These are phyloP conservation scores for Watsonalla cultraria DNA, from an alignment of 2,888 invertebrate species.

Conservation along the genomic window DNA sequence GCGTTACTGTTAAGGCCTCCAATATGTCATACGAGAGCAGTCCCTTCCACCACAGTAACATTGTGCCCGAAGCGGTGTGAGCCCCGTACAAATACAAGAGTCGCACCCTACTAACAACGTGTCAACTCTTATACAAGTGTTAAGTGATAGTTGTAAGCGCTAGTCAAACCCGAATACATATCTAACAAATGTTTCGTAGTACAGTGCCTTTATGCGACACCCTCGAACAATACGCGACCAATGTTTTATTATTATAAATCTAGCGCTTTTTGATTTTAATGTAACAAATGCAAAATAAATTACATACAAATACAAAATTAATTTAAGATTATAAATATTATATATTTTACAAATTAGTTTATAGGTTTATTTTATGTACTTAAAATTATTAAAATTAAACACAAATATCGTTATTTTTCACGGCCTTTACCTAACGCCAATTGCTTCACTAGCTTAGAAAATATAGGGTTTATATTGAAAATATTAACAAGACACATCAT, in stretches of 20 bases:
- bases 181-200: constrained; percentile 43
- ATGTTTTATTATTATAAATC: constrained; percentile 39
- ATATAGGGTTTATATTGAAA: no score
- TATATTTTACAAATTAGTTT: constrained; percentile 78
- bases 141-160: constrained; percentile 73
- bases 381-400: constrained; percentile 77
- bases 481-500: no score
- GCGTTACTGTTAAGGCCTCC: constrained; percentile 62
- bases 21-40: constrained; percentile 80
- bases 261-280: constrained; percentile 72
- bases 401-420: constrained; percentile 37
- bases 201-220: constrained; percentile 62
- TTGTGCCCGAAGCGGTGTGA: constrained; percentile 81
- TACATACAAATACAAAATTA: constrained; percentile 64
- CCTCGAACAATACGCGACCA: constrained; percentile 61
- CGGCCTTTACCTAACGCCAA: neutral
- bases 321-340: constrained; percentile 78
- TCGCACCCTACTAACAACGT: constrained; percentile 62
- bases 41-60: constrained; percentile 81
- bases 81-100: constrained; percentile 32
- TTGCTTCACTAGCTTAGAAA: no score
- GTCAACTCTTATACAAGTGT: constrained; percentile 67
- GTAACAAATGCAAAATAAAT: constrained; percentile 75
- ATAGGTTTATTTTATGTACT: constrained; percentile 79
- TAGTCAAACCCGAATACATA: constrained; percentile 65